These are phyloP conservation scores for Eristalinus aeneus DNA, from an alignment of 2,888 invertebrate genomes.

Conservation along the genomic window DNA sequence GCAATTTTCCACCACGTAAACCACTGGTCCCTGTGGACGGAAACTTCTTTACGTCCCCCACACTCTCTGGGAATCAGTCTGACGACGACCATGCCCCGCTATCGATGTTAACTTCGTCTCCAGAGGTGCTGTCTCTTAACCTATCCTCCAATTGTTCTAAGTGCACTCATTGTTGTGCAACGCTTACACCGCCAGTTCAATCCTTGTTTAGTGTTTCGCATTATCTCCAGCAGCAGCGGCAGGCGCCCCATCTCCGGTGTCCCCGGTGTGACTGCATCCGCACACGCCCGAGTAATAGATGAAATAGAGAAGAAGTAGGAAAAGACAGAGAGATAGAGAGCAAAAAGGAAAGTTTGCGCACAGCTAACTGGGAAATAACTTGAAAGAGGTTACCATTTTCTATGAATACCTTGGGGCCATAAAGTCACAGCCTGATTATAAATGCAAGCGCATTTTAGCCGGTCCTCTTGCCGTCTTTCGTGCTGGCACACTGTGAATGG, in stretches of 20 bases:
- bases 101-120: conserved; percentile 17
- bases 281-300: conserved; percentile 38
- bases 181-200: conserved; percentile 68
- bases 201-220: conserved; percentile 63
- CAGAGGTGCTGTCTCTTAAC: conserved; percentile 49
- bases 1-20: conserved; percentile 29
- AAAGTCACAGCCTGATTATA: conserved; percentile 68
- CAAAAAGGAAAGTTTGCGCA: conserved; percentile 19
- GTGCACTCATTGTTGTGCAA: conserved; percentile 67
- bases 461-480: conserved; percentile 31
- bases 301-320: conserved; percentile 13
- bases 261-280: conserved; percentile 46
- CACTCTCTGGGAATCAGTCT: neutral
- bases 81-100: neutral
- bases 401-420: conserved; percentile 63
- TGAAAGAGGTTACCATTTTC: conserved; percentile 57
- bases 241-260: conserved; percentile 48
- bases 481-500: neutral
- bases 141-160: conserved; percentile 67
- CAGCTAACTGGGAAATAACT: conserved; percentile 25
- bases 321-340: neutral
- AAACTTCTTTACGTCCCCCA: neutral
- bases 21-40: neutral
- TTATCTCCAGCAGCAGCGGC: conserved; percentile 46
- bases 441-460: conserved; percentile 65